phyloP scores from a whole-genome alignment of 1,140 invertebrate species.

The Drosophila aff. region DNA sequence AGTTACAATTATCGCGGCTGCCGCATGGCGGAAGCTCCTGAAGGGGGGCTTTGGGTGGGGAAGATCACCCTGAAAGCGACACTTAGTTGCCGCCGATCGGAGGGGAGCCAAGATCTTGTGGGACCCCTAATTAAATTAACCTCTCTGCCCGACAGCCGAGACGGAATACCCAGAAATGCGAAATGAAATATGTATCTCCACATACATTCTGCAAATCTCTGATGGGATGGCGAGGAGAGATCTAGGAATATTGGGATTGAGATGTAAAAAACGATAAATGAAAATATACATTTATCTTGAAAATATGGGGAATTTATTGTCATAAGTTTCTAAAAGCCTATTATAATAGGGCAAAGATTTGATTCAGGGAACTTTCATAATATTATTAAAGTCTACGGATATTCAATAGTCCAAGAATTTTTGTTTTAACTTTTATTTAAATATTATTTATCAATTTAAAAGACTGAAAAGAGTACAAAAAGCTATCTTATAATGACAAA shows the following conservation, averaged over 20 bases:
- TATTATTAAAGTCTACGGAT: not conserved
- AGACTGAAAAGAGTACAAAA: not conserved
- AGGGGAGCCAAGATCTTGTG: conserved; percentile 19
- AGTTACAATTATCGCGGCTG: conserved; percentile 39
- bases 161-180: conserved; percentile 29
- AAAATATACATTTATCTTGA: not conserved
- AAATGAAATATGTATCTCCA: conserved; percentile 13
- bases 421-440: not conserved
- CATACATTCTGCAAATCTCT: conserved; percentile 10
- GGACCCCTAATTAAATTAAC: conserved; percentile 73
- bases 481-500: not conserved
- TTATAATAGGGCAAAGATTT: not conserved
- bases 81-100: not conserved
- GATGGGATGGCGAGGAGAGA: conserved; percentile 16
- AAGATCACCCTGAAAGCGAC: conserved; percentile 37
- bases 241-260: not conserved
- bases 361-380: not conserved
- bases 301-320: not conserved
- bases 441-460: too few species aligned
- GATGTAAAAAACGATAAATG: not conserved
- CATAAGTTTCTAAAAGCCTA: too few species aligned
- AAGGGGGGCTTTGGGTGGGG: not conserved
- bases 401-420: not conserved
- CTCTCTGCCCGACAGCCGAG: conserved; percentile 41
- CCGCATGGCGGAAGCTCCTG: conserved; percentile 38